Percentiles rank a stretch among this genome's conserved stretches.
Conservation (phyloP, 2,888 invertebrate species). For the Microchrysa polita region DNA sequence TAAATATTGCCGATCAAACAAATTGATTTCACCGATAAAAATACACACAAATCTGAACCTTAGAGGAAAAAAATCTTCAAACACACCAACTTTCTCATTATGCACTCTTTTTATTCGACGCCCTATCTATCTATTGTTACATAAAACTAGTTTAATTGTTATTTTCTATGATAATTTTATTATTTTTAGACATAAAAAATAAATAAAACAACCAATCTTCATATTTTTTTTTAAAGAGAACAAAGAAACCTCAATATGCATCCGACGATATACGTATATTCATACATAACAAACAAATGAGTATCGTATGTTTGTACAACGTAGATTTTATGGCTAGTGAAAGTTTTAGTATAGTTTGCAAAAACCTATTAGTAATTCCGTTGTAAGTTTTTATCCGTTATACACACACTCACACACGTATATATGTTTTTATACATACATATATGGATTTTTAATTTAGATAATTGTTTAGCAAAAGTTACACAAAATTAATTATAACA, state of each 20-base stretch:
- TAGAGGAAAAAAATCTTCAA: slow-evolving; percentile 5
- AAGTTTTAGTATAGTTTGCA: slow-evolving; percentile 16
- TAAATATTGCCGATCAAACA: slow-evolving; percentile 38
- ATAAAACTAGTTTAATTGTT: neutral
- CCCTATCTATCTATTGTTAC: neutral
- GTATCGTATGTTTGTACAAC: slow-evolving; percentile 28
- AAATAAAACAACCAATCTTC: neutral
- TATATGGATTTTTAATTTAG: slow-evolving; percentile 21
- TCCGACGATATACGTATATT: no score
- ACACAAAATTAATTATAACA: neutral
- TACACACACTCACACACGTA: neutral
- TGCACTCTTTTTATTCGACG: no score
- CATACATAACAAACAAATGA: slow-evolving; percentile 18
- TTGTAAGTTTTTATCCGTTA: slow-evolving; percentile 2
- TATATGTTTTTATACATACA: slow-evolving; percentile 20
- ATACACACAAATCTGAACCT: neutral
- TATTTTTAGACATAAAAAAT: neutral
- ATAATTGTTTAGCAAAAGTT: slow-evolving; percentile 18
- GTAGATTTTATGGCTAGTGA: slow-evolving; percentile 36
- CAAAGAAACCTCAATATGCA: slow-evolving; percentile 37
- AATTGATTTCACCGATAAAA: neutral
- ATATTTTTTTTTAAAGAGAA: slow-evolving; percentile 13
- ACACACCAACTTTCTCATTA: no score
- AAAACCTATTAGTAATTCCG: neutral
- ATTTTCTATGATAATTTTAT: neutral